A percentile compares a stretch with the other conserved stretches of the same genome.
phyloP scores from a whole-genome alignment of 2,888 invertebrate species.

The Siphlonurus alternatus region DNA sequence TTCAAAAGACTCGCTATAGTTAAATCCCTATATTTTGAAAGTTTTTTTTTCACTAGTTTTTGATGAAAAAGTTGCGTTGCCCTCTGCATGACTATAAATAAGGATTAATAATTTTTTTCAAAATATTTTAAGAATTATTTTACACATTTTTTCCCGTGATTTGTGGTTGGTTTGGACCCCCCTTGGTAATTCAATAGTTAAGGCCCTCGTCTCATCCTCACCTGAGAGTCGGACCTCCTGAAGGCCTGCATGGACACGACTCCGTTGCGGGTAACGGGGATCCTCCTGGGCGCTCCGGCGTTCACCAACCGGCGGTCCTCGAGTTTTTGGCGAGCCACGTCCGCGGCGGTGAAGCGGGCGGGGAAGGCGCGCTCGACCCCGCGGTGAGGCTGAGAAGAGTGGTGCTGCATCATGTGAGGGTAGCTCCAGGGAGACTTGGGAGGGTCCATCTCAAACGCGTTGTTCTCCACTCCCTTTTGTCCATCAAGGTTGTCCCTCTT shows the following conservation, averaged over 20 bases:
- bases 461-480: conserved; percentile 42
- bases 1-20: too few species aligned
- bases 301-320: not conserved
- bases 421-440: conserved; percentile 64
- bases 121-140: too few species aligned
- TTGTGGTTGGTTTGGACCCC: too few species aligned
- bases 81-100: too few species aligned
- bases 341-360: not conserved
- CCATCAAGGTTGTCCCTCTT: conserved; percentile 22
- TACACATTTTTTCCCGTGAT: too few species aligned
- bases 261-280: not conserved
- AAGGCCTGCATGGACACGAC: not conserved
- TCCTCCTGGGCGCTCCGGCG: not conserved
- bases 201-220: too few species aligned
- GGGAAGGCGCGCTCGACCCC: not conserved
- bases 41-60: too few species aligned
- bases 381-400: not conserved
- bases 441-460: conserved; percentile 46
- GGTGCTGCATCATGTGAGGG: conserved; percentile 25
- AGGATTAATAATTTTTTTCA: too few species aligned
- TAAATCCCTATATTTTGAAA: too few species aligned
- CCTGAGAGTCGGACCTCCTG: not conserved
- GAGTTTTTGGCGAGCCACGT: not conserved
- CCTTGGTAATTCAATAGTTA: too few species aligned
- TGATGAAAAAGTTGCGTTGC: too few species aligned